Evolutionary conservation across 2,888 invertebrate species (phyloP).

Genomic region (Mesoligia furuncula): DNA sequence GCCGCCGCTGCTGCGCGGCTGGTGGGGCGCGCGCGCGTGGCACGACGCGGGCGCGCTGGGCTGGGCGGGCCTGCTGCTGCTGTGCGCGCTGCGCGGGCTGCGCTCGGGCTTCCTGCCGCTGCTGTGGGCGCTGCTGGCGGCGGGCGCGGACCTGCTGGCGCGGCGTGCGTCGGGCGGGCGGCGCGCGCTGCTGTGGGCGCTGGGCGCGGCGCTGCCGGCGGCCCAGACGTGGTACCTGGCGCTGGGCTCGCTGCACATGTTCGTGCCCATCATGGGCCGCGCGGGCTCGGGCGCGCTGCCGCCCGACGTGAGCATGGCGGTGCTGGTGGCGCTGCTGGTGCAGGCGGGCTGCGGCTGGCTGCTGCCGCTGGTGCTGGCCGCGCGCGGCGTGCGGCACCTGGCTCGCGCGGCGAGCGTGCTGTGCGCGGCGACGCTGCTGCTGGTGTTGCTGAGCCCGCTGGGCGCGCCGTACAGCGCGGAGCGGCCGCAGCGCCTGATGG

Average conservation of each 20-base stretch:
- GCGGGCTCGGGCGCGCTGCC: conserved; percentile 91
- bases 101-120: conserved; percentile 91
- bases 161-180: conserved; percentile 81
- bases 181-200: conserved; percentile 91
- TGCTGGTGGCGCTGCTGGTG: conserved; percentile 76
- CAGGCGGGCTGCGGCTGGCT: conserved; percentile 80
- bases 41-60: conserved; percentile 65
- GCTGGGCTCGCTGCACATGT: conserved; percentile 92
- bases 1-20: conserved; percentile 87
- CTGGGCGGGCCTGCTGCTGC: conserved; percentile 80
- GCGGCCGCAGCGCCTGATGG: conserved; percentile 93
- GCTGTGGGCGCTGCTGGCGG: conserved; percentile 92
- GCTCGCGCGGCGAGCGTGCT: conserved; percentile 65
- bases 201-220: conserved; percentile 88
- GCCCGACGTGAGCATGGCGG: conserved; percentile 69
- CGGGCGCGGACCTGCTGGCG: conserved; percentile 87
- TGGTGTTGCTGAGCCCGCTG: conserved; percentile 80
- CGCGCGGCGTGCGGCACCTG: conserved; percentile 31
- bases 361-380: conserved; percentile 77
- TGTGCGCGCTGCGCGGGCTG: conserved; percentile 70
- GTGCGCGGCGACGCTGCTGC: conserved; percentile 64
- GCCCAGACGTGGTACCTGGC: conserved; percentile 93
- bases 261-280: conserved; percentile 96
- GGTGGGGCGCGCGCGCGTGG: conserved; percentile 80
- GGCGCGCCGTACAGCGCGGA: conserved; percentile 91